Evolutionary conservation across 2,113 vertebrate genomes (phyloP).

Genomic region (Grallaria varia): DNA sequence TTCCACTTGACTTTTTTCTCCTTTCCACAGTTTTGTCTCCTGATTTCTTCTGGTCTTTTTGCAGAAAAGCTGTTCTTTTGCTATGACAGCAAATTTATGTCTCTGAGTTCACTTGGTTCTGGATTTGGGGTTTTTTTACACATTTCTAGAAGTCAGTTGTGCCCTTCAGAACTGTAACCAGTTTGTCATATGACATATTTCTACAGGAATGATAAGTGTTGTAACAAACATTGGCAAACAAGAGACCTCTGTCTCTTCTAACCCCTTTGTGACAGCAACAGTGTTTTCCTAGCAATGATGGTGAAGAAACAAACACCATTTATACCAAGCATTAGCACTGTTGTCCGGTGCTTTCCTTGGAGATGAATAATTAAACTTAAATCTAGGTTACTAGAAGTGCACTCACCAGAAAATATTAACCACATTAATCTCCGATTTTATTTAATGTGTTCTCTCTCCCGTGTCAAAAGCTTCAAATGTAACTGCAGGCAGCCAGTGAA

Average conservation of each 20-base stretch:
- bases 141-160: background rate
- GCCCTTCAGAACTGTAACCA: background rate
- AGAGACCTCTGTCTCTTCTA: background rate
- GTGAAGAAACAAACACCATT: background rate
- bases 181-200: background rate
- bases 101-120: background rate
- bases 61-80: background rate
- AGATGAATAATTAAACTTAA: conserved; percentile 72
- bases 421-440: conserved; percentile 45
- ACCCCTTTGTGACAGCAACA: background rate
- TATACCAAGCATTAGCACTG: background rate
- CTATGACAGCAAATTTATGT: background rate
- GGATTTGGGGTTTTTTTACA: background rate
- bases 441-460: background rate
- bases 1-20: background rate
- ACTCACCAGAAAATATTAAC: conserved; percentile 72
- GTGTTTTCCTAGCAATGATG: background rate
- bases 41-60: background rate
- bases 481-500: background rate
- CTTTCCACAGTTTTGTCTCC: background rate
- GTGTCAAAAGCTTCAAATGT: background rate
- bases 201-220: background rate
- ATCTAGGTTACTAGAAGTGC: conserved; percentile 54
- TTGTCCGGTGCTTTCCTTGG: background rate
- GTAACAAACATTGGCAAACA: background rate